A percentile compares a stretch with the other conserved stretches of the same genome.
Evolutionary conservation across 2,888 invertebrate genomes (phyloP).

Genomic region (Toxonevra muliebris): DNA sequence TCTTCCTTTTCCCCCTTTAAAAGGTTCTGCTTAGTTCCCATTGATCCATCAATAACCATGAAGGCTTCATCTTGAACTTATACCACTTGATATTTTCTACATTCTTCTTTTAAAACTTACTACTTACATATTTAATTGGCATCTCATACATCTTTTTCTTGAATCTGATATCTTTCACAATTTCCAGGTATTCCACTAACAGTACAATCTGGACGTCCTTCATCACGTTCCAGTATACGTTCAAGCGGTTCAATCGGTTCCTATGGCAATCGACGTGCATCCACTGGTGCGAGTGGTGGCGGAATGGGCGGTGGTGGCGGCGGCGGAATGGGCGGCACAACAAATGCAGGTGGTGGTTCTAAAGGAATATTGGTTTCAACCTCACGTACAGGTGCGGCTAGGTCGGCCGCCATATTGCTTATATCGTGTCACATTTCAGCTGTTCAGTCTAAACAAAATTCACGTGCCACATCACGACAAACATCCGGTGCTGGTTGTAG

Average conservation of each 20-base stretch:
- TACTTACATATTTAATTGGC: too few species aligned
- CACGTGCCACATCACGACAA: conserved; percentile 59
- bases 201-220: conserved; percentile 72
- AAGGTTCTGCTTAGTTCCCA: too few species aligned
- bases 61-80: too few species aligned
- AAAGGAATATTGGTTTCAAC: conserved; percentile 79
- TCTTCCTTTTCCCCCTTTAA: too few species aligned
- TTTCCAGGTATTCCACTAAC: conserved; percentile 70
- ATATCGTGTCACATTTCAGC: conserved; percentile 86
- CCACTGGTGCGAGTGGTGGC: conserved; percentile 60
- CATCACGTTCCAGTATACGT: conserved; percentile 70
- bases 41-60: too few species aligned
- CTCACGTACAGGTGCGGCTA: conserved; percentile 92
- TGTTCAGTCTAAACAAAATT: conserved; percentile 64
- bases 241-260: conserved; percentile 69
- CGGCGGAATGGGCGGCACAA: conserved; percentile 67
- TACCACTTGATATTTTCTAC: too few species aligned
- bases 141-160: conserved; percentile 15
- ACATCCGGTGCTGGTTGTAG: conserved; percentile 61
- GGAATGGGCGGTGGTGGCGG: conserved; percentile 65
- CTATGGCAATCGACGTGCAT: conserved; percentile 66
- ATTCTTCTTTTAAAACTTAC: too few species aligned
- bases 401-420: conserved; percentile 93
- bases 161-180: conserved; percentile 54
- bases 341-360: conserved; percentile 67